Evolutionary conservation across 2,797 vertebrate species (phyloP), one percentile per base, ranked within the genome.

Genomic region (Myotis daubentonii): DNA sequence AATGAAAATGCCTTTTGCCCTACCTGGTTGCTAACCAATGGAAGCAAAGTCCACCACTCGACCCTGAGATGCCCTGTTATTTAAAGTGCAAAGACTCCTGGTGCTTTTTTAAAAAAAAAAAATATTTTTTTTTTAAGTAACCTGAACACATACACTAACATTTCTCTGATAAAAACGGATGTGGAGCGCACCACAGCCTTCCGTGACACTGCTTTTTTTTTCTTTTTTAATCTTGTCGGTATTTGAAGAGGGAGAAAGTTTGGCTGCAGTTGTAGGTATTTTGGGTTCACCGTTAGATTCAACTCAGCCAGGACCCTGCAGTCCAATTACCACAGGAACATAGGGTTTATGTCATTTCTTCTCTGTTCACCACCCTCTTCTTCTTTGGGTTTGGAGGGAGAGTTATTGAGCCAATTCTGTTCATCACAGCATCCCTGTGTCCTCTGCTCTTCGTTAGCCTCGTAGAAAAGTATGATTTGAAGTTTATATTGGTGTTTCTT

Each of bases 101-200:
- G 17, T 87, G 68, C 25, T 65, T 13, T 65, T 65, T 30, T 65
- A 71, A 92, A 86, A 44, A 44, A 44, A 44, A 44, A 44, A 44
- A 44, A 5, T 44, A 68, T 78, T 78, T 76, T 65, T 44, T 72
- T 78, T 78, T 76, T 65, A 41, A 84, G 38, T n/a, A 87, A 93
- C 19, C 17, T 51, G 51, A 49, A 30, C 15, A 22, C 15, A 51
- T 22, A 7, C 33, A n/a, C 44, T 23, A 51, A 19, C 25, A 80
- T 72, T 93, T 88, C 78, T 87, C 51, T 60, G 44, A 75, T 88
- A 65, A 88, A 87, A 93, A 65, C 5, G 82, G 47, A 68, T 86
- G 41, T 62, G 5, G 33, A 95, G 44, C 16, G 25, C 23, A 36
- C 55, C 16, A 4, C 25, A 74, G 12, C 5, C 75, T 70, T 89